phyloP scores from a whole-genome alignment of 2,888 invertebrate genomes.

The Chrysomela aeneicollis region DNA sequence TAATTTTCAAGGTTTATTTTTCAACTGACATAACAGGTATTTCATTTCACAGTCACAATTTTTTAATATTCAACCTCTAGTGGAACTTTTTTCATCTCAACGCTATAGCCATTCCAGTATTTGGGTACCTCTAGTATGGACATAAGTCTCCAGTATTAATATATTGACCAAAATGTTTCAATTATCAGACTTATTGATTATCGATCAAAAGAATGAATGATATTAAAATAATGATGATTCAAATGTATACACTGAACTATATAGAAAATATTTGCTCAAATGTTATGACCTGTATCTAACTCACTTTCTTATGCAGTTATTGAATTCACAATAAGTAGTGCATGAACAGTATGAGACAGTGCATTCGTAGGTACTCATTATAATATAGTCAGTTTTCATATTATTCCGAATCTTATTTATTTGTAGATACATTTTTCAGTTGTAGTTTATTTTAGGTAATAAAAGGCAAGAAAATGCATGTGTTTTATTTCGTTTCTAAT shows the following conservation, averaged over 20 bases:
- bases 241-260: neutral
- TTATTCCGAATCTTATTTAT: slow-evolving; percentile 30
- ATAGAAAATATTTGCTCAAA: slow-evolving; percentile 3
- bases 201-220: neutral
- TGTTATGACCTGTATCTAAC: slow-evolving; percentile 2
- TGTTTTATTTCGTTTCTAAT: slow-evolving; percentile 24
- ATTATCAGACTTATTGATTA: neutral
- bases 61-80: neutral
- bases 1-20: no score
- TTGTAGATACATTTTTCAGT: slow-evolving; percentile 31
- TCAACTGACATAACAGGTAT: no score
- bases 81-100: neutral
- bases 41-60: no score
- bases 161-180: neutral
- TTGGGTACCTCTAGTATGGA: neutral
- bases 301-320: slow-evolving; percentile 37
- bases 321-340: slow-evolving; percentile 40
- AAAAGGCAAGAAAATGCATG: slow-evolving; percentile 27
- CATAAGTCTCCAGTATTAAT: neutral
- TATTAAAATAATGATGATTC: neutral
- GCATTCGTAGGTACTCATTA: slow-evolving; percentile 7
- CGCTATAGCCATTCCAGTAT: neutral
- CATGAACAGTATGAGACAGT: slow-evolving; percentile 14
- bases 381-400: slow-evolving; percentile 1
- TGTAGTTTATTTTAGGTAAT: slow-evolving; percentile 30